A percentile compares a stretch with the other conserved stretches of the same genome.
phyloP scores from a whole-genome alignment of 2,888 invertebrate species.

The Chamaedrilus cognettii region DNA sequence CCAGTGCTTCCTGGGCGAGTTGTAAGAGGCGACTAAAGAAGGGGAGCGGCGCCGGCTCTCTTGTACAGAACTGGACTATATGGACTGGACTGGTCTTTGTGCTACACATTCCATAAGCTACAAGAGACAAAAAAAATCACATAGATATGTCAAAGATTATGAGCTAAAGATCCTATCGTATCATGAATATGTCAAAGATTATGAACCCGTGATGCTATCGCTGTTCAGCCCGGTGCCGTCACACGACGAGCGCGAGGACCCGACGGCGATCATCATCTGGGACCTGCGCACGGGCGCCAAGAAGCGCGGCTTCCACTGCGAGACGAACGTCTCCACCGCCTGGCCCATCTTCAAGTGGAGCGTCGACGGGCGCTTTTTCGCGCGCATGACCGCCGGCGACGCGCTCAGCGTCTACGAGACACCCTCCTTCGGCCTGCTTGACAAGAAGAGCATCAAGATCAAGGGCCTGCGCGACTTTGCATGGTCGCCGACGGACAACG shows the following conservation, averaged over 20 bases:
- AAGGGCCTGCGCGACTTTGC: slow-evolving; percentile 78
- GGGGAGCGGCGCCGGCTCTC: too few relatives aligned
- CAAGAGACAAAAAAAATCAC: too few relatives aligned
- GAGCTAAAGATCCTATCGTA: too few relatives aligned
- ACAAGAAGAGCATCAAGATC: slow-evolving; percentile 88
- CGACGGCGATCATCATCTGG: slow-evolving; percentile 87
- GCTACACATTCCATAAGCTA: too few relatives aligned
- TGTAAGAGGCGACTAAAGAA: too few relatives aligned
- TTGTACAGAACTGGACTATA: too few relatives aligned
- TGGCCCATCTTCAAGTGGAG: slow-evolving; percentile 93
- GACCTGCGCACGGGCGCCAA: slow-evolving; percentile 93
- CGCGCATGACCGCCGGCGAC: slow-evolving; percentile 72
- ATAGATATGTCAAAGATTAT: too few relatives aligned
- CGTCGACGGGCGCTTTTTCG: slow-evolving; percentile 92
- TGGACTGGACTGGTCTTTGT: too few relatives aligned
- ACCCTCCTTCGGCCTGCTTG: slow-evolving; percentile 89
- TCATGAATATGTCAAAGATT: slow-evolving; percentile 74
- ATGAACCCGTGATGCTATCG: too few relatives aligned
- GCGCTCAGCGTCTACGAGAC: slow-evolving; percentile 92
- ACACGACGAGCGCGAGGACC: slow-evolving; percentile 69
- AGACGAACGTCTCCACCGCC: slow-evolving; percentile 66
- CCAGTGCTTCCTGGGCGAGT: too few relatives aligned
- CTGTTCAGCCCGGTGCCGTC: slow-evolving; percentile 80
- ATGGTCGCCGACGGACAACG: slow-evolving; percentile 98
- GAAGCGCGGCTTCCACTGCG: slow-evolving; percentile 80